A percentile compares a stretch with the other conserved stretches of the same genome.
phyloP scores from a whole-genome alignment of 35 echinoderm and acorn worm species.

The Strongylocentrotus purpuratus region DNA sequence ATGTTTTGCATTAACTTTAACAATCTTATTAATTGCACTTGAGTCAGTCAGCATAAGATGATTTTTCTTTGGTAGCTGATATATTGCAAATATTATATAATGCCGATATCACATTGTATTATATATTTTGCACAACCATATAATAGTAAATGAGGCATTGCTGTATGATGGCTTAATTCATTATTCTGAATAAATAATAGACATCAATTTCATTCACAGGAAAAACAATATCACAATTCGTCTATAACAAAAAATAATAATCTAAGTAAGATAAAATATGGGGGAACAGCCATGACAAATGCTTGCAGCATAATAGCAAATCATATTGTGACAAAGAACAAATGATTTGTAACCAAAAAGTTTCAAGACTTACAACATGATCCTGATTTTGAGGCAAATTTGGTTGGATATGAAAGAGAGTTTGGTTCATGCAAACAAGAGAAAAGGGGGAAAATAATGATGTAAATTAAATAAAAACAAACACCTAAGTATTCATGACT shows the following conservation, averaged over 20 bases:
- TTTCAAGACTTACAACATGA: conserved; percentile 32
- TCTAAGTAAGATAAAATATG: not conserved
- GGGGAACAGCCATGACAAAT: not conserved
- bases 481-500: not conserved
- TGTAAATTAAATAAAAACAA: not conserved
- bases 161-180: too few relatives aligned
- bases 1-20: too few relatives aligned
- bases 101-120: too few relatives aligned
- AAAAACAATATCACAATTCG: too few relatives aligned
- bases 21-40: too few relatives aligned
- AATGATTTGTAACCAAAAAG: not conserved
- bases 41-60: too few relatives aligned
- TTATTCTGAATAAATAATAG: too few relatives aligned
- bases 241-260: not conserved
- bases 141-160: too few relatives aligned
- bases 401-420: conserved; percentile 24
- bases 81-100: too few relatives aligned
- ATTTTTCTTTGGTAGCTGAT: too few relatives aligned
- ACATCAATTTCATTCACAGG: too few relatives aligned
- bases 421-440: conserved; percentile 24
- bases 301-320: conserved; percentile 22
- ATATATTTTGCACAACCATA: too few relatives aligned
- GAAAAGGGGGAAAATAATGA: not conserved
- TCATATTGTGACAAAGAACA: not conserved
- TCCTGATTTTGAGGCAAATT: conserved; percentile 33